phyloP scores from a whole-genome alignment of 2,797 vertebrate genomes.

The Acanthurus leucopareius region DNA sequence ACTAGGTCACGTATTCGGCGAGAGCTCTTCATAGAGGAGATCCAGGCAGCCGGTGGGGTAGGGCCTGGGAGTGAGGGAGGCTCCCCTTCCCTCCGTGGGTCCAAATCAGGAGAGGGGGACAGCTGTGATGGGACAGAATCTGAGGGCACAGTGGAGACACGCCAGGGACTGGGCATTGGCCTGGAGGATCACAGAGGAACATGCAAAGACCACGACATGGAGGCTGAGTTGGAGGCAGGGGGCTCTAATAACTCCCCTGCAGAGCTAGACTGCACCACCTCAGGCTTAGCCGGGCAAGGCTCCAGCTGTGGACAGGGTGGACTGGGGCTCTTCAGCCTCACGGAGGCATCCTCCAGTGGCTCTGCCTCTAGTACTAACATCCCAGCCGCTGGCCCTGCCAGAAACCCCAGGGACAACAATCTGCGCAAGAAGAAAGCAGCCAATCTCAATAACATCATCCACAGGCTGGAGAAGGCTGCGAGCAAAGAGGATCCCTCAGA shows the following conservation, averaged over 20 bases:
- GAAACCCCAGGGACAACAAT: slow-evolving; percentile 96
- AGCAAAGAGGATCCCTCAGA: slow-evolving; percentile 95
- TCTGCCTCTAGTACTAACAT: slow-evolving; percentile 90
- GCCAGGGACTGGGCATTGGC: slow-evolving; percentile 91
- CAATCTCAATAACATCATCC: slow-evolving; percentile 99
- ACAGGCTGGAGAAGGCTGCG: slow-evolving; percentile 98
- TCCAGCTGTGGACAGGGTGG: slow-evolving; percentile 89
- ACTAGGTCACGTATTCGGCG: slow-evolving; percentile 96
- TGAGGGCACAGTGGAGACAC: slow-evolving; percentile 89
- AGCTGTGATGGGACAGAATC: slow-evolving; percentile 97
- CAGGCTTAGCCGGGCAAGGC: slow-evolving; percentile 89
- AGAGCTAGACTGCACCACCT: slow-evolving; percentile 89
- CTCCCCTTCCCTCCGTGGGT: slow-evolving; percentile 91
- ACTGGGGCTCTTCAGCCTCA: slow-evolving; percentile 92
- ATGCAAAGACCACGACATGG: slow-evolving; percentile 91
- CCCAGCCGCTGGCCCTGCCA: slow-evolving; percentile 81
- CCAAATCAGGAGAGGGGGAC: slow-evolving; percentile 94
- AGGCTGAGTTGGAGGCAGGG: slow-evolving; percentile 91
- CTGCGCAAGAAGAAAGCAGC: slow-evolving; percentile 98
- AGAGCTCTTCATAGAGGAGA: slow-evolving; percentile 98
- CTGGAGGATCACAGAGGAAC: slow-evolving; percentile 88
- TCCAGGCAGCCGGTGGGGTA: slow-evolving; percentile 93
- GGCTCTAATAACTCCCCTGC: slow-evolving; percentile 86
- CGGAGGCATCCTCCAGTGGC: slow-evolving; percentile 86
- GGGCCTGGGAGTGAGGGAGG: slow-evolving; percentile 92